Evolutionary conservation across 2,113 vertebrate species (phyloP).

Genomic region (Fulica atra): DNA sequence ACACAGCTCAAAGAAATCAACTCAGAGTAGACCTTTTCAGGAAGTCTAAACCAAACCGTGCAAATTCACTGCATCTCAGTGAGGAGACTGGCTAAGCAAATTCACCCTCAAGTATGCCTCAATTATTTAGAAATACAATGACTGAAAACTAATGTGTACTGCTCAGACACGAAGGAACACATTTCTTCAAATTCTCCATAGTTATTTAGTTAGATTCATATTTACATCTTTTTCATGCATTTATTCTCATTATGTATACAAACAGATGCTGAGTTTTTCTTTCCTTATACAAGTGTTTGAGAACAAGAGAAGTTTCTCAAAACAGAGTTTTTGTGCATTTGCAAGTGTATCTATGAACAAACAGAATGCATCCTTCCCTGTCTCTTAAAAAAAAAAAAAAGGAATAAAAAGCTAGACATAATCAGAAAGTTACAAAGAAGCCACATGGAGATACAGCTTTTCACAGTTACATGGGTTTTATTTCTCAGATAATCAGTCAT

Average conservation of each 20-base stretch:
- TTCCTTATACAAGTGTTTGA: background rate
- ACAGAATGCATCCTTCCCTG: background rate
- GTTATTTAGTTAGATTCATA: background rate
- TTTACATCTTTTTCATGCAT: background rate
- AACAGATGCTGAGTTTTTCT: background rate
- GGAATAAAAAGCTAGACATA: background rate
- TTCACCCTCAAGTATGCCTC: background rate
- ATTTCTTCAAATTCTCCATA: background rate
- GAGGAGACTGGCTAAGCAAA: background rate
- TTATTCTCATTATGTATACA: background rate
- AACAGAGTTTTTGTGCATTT: background rate
- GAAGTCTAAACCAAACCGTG: background rate
- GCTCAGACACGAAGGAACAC: background rate
- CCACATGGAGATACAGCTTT: background rate
- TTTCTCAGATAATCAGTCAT: background rate
- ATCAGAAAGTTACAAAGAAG: background rate
- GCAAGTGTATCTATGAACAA: background rate
- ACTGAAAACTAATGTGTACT: background rate
- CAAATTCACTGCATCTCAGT: background rate
- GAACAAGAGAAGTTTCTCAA: background rate
- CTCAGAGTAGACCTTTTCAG: background rate
- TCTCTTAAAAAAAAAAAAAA: background rate
- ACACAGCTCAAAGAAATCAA: background rate
- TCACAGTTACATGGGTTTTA: background rate
- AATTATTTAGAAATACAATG: background rate